These are phyloP conservation scores for Leuciscus idus DNA, from an alignment of 2,113 vertebrate species.

Conservation along the genomic window DNA sequence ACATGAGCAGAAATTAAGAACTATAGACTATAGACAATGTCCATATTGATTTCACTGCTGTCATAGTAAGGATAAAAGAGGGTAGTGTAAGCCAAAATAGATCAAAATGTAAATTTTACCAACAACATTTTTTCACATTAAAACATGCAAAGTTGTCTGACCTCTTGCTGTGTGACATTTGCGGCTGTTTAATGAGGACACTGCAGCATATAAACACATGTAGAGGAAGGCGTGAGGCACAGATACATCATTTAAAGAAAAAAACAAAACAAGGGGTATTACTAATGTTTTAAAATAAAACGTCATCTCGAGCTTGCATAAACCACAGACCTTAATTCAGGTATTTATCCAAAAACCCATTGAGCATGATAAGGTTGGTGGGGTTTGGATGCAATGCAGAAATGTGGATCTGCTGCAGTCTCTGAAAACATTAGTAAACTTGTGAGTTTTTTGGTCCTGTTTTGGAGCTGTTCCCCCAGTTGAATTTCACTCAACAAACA, in stretches of 20 bases:
- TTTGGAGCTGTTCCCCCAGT: background rate
- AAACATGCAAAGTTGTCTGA: background rate
- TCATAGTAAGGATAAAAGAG: background rate
- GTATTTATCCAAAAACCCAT: too few species aligned
- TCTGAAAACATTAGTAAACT: background rate
- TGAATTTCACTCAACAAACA: background rate
- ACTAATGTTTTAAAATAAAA: too few species aligned
- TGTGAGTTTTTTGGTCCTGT: background rate
- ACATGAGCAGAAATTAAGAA: background rate
- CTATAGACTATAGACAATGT: background rate
- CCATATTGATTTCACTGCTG: background rate
- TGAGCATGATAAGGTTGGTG: too few species aligned
- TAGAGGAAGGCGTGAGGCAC: background rate
- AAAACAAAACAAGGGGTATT: too few species aligned
- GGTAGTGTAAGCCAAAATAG: background rate
- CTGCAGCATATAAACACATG: background rate
- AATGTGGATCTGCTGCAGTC: background rate
- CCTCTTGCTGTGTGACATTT: constrained; percentile 4
- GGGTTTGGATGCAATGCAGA: background rate
- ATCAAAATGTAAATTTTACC: background rate
- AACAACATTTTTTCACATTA: background rate
- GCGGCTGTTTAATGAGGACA: constrained; percentile 4
- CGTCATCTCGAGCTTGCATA: too few species aligned
- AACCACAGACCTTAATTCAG: too few species aligned
- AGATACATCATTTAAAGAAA: background rate